These are phyloP conservation scores for Plectropomus leopardus DNA, from an alignment of 2,113 vertebrate species.

Conservation along the genomic window DNA sequence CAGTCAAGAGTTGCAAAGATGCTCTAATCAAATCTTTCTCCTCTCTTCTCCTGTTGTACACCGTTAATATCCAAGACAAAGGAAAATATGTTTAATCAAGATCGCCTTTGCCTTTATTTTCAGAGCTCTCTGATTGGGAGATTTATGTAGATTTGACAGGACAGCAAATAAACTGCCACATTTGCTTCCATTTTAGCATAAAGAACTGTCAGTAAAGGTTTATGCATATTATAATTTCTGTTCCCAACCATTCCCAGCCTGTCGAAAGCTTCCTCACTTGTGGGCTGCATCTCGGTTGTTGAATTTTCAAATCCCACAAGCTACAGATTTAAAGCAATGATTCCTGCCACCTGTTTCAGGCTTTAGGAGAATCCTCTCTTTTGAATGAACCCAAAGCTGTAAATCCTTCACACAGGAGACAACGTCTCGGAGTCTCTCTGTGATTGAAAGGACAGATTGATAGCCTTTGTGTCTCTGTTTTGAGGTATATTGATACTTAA, in stretches of 20 bases:
- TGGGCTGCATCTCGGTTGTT: neutral
- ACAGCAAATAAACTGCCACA: conserved; percentile 17
- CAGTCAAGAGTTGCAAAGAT: neutral
- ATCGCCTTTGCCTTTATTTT: conserved; percentile 6
- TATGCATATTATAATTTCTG: conserved; percentile 9
- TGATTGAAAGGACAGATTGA: conserved; percentile 46
- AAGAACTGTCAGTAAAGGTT: neutral
- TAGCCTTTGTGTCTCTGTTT: conserved; percentile 34
- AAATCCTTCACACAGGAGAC: conserved; percentile 41
- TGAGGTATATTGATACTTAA: conserved; percentile 36
- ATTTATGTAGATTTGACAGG: conserved; percentile 29
- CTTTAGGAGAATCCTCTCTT: conserved; percentile 35
- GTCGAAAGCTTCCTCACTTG: neutral
- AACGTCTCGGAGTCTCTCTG: conserved; percentile 5
- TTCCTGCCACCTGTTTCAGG: conserved; percentile 36
- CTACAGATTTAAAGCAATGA: conserved; percentile 32
- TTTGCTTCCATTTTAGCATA: neutral
- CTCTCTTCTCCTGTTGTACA: neutral
- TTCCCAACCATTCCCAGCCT: neutral
- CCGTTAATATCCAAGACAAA: neutral
- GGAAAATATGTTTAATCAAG: neutral
- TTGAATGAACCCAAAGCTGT: conserved; percentile 40
- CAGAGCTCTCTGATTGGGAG: neutral
- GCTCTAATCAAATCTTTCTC: neutral
- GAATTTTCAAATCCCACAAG: conserved; percentile 7